Evolutionary conservation across 2,888 invertebrate species (phyloP), one percentile per base, ranked within the genome.

Genomic region (Callyntrura sp.): DNA sequence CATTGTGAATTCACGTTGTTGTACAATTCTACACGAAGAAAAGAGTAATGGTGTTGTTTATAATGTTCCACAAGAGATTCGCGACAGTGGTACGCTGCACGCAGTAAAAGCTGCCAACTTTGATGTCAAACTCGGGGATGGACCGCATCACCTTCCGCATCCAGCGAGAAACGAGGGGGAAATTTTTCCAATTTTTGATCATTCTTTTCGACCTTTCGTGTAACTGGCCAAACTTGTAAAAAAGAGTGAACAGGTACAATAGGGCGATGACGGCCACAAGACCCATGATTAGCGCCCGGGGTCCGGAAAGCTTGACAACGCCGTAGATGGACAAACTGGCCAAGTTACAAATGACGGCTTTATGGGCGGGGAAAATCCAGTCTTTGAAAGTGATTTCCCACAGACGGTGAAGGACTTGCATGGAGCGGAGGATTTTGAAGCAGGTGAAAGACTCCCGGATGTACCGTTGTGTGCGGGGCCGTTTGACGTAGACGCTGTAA

Each of bases 151-250:
- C 1, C n/a, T 76, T 73, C 14, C 55, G n/a, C 60, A 76, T 43
- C 4, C 17, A 85, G 14, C 48, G 43, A 1, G 60, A 14, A 14
- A 5, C 8, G 11, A n/a, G 14, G 0, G 45, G 6, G 4, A 11
- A 76, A 9, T 14, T 20, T 9, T 14, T 17, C 85, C 85, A 85
- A 28, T 57, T 76, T n/a, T 45, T 1, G 1, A 73, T 5, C 9
- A 23, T 14, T 20, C 17, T 55, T 6, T 20, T 14, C 0, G 70
- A 76, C 8, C 6, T 28, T 25, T 76, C 85, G n/a, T 73, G 12
- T 8, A 78, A 25, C 48, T 85, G 76, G 12, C 85, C 85, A 62
- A 85, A 85, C 25, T 78, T 85, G 62, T 78, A 78, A 23, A 78
- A 85, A 0, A 85, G 17, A 6, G 35, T 76, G n/a, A 62, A 76